Evolutionary conservation across 2,888 invertebrate genomes (phyloP).

Genomic region (Tinea pellionella): DNA sequence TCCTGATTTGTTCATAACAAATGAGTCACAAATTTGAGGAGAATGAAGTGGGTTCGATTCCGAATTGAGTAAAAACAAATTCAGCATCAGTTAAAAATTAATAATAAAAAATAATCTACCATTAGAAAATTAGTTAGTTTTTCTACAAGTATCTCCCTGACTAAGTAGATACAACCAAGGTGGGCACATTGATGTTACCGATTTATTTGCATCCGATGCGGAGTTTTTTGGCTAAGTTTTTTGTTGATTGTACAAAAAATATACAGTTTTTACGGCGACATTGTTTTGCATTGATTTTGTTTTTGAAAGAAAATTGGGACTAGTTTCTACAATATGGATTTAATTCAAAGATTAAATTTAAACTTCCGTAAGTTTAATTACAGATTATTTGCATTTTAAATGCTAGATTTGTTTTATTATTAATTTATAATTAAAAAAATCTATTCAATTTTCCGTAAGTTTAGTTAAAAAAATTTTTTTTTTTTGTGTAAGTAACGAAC

Average conservation of each 20-base stretch:
- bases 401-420: too few species aligned
- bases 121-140: too few species aligned
- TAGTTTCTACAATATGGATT: conserved; percentile 20
- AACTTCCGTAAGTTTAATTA: not conserved
- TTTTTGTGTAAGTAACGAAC: too few species aligned
- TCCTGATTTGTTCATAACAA: too few species aligned
- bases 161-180: conserved; percentile 23
- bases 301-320: conserved; percentile 31
- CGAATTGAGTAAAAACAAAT: too few species aligned
- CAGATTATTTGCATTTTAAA: not conserved
- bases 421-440: too few species aligned
- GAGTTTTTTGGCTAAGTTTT: conserved; percentile 44
- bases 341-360: not conserved
- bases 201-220: conserved; percentile 55
- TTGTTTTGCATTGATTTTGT: conserved; percentile 33
- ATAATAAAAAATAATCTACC: too few species aligned
- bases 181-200: conserved; percentile 49
- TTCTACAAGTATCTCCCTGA: not conserved
- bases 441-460: too few species aligned
- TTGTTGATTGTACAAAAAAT: conserved; percentile 50
- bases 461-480: too few species aligned
- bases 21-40: too few species aligned
- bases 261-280: conserved; percentile 38
- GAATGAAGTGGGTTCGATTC: too few species aligned
- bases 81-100: too few species aligned